phyloP scores from a whole-genome alignment of 1,140 invertebrate genomes.

The Steinernema khuongi region DNA sequence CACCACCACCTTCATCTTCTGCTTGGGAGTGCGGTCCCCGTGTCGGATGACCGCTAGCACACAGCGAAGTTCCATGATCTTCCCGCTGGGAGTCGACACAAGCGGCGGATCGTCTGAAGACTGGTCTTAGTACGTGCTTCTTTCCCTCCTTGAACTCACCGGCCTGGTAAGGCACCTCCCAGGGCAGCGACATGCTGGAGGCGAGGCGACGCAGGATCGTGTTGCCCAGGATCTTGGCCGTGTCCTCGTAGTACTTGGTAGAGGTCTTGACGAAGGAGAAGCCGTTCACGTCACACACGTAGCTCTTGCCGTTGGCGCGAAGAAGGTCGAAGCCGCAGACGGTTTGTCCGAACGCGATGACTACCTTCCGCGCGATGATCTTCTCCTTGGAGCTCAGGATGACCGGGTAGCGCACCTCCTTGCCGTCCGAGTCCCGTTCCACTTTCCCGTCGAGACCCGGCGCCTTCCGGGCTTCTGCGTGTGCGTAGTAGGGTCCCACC shows the following conservation, averaged over 20 bases:
- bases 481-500: constrained; percentile 94
- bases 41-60: constrained; percentile 97
- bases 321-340: constrained; percentile 98
- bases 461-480: constrained; percentile 96
- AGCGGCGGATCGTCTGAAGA: constrained; percentile 96
- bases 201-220: constrained; percentile 54
- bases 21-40: constrained; percentile 96
- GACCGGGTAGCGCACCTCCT: constrained; percentile 96
- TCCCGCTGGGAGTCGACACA: constrained; percentile 95
- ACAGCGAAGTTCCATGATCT: constrained; percentile 98
- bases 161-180: constrained; percentile 50
- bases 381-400: constrained; percentile 96
- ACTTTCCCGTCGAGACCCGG: constrained; percentile 81
- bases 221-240: constrained; percentile 81
- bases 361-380: constrained; percentile 95
- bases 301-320: constrained; percentile 92
- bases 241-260: constrained; percentile 99
- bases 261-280: constrained; percentile 99
- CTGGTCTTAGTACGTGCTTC: constrained; percentile 69
- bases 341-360: constrained; percentile 94
- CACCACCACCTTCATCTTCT: constrained; percentile 99
- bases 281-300: constrained; percentile 93
- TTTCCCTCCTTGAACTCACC: constrained; percentile 65
- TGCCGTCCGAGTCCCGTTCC: constrained; percentile 92
- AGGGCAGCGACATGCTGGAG: constrained; percentile 62